Percentiles rank a stretch among this genome's conserved stretches.
Conservation (phyloP, 64 coral and sea anemone genomes). For the Stichodactyla mertensii region DNA sequence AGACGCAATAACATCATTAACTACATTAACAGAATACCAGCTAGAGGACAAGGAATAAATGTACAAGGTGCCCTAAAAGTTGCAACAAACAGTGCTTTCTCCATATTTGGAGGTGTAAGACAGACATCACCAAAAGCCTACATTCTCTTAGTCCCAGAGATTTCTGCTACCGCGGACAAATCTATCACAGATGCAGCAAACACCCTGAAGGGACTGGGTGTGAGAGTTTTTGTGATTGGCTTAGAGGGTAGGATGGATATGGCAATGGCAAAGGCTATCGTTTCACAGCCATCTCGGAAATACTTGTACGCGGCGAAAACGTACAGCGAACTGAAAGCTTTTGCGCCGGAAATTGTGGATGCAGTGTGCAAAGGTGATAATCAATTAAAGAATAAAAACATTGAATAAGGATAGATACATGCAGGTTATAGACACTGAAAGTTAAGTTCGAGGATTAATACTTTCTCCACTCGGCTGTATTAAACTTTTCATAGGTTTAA, state of each 20-base stretch:
- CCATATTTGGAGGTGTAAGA: constrained; percentile 42
- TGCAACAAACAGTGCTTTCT: constrained; percentile 21
- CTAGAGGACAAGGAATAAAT: constrained; percentile 9
- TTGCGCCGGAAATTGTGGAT: constrained; percentile 16
- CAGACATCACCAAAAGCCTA: constrained; percentile 38
- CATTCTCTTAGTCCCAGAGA: constrained; percentile 41
- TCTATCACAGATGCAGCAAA: not conserved
- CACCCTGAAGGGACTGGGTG: constrained; percentile 39
- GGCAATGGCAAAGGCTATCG: not conserved
- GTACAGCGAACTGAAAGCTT: not conserved
- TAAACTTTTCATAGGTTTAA: too few relatives aligned
- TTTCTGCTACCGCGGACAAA: not conserved
- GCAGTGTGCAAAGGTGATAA: constrained; percentile 39
- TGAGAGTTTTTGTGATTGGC: constrained; percentile 17
- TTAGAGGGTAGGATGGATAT: constrained; percentile 14
- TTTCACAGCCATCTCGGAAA: constrained; percentile 30
- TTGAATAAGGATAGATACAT: too few relatives aligned
- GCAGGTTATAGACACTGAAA: too few relatives aligned
- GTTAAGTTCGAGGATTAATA: too few relatives aligned
- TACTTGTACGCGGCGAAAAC: constrained; percentile 19
- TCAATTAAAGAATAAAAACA: not conserved
- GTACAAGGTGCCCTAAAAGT: constrained; percentile 7
- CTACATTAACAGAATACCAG: not conserved
- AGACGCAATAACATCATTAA: not conserved
- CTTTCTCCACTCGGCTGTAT: too few relatives aligned